Base-by-base conservation (phyloP, 2,113 vertebrate genomes). In the Heterotilapia buettikoferi region DNA sequence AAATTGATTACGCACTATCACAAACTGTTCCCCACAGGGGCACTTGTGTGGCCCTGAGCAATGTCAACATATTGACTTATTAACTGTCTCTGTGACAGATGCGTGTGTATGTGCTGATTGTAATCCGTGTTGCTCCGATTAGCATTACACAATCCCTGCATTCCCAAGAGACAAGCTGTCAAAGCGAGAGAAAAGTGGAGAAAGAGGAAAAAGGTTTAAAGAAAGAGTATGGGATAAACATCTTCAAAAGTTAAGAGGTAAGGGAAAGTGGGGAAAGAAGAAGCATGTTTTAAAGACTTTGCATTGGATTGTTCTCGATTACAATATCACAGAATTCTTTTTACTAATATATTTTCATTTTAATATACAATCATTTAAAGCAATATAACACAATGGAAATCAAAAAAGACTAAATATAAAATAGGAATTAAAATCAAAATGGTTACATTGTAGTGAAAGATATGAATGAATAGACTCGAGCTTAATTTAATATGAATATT, bases 111-210 rank as follows among this genome's bases (percentile, higher is more conserved):
- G 90, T 83, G 88, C 53, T 84, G 86, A 90, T 86, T 68, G 89
- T 92, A 93, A 93, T 93, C 92, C 84, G 11, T 21, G 86, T 43
- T 83, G 86, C 50, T 85, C 76, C 13, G 88, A 95, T 95, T 93
- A 95, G 92, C 82, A 50, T 68, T 82, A 66, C 92, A 92, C 93
- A 94, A 90, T 92, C 89, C 54, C 59, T 76, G 79, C 71, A 40
- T 83, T 85, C 86, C 82, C 80, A 45, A 5, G 87, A 89, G 92
- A 86, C 93, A 89, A 92, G 90, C 90, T 92, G 93, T 92, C 92
- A 59, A 87, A 88, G 31, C 57, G 84, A 54, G 50, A 40, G 47
- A 54, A 50, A 47, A 50, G 50, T 31, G 68, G 47, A 81, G 24
- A 80, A 40, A 26, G 78, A 63, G 40, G 19, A 33, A 83, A 50